These are phyloP conservation scores for Bombus waltoni DNA, from an alignment of 1,140 invertebrate genomes.

Conservation along the genomic window DNA sequence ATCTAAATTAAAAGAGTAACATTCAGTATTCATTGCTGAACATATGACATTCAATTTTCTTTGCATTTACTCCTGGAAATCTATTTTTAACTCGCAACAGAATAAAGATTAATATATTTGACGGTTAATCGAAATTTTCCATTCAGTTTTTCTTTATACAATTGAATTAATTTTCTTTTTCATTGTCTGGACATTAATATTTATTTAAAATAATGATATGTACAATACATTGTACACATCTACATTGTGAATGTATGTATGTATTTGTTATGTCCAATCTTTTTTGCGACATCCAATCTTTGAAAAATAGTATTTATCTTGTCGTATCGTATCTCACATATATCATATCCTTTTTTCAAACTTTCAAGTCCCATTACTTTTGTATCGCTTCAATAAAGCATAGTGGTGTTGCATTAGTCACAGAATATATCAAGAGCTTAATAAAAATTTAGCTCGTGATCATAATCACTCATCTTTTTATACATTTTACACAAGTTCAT, in stretches of 20 bases:
- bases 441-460: slow-evolving; percentile 37
- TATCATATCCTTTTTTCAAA: too few relatives aligned
- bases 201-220: not conserved
- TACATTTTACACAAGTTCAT: slow-evolving; percentile 42
- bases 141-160: not conserved
- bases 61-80: too few relatives aligned
- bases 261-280: not conserved
- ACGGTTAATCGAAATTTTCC: not conserved
- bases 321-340: too few relatives aligned
- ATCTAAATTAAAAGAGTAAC: not conserved
- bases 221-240: not conserved
- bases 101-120: not conserved
- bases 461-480: slow-evolving; percentile 63
- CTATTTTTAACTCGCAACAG: not conserved
- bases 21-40: not conserved
- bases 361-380: slow-evolving; percentile 1
- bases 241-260: not conserved
- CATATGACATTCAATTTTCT: not conserved
- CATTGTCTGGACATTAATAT: not conserved
- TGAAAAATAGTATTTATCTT: not conserved
- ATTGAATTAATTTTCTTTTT: not conserved
- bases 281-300: not conserved
- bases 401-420: not conserved
- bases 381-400: slow-evolving; percentile 7
- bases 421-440: not conserved